Base-by-base conservation (phyloP, 2,888 invertebrate species). In the Danaus chrysippus region DNA sequence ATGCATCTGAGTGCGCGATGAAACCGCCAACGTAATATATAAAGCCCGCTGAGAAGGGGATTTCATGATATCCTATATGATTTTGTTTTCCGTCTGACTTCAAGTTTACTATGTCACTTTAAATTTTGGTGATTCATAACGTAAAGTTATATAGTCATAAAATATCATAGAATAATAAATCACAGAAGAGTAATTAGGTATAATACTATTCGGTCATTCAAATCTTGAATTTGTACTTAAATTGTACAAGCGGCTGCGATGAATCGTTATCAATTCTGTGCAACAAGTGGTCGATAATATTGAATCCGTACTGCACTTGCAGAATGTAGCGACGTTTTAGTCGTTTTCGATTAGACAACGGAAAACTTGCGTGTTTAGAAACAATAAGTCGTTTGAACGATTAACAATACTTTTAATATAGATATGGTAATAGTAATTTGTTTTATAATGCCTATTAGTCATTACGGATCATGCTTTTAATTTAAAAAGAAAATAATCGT, bases 241-340 rank as follows among this genome's bases (percentile, higher is more conserved):
- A 78, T 76, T 72, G 70, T 71, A 70, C 67, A 68, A 64, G 72
- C 74, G 72, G 72, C 71, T 77, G 63, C 70, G 81, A 83, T 83
- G 86, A 85, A 79, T 81, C 84, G 86, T 88, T 90, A 89, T 90
- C 89, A 90, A 90, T 88, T 78, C 82, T 76, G 75, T 69, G 90
- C 90, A 91, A 91, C 90, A 90, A 89, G 91, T 91, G 89, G 90
- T 72, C 84, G 77, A 89, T 91, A 89, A 90, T 88, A 90, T 84
- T 87, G 86, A 84, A 83, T 84, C 79, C 82, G 80, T 82, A 84
- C 63, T 68, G 61, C 71, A 70, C 72, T 72, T 73, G 71, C 71
- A 68, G 73, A 74, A 70, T 69, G 76, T 72, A 71, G 77, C 81
- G 49, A 49, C 17, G 17, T 15, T 49, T 49, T 49, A 10, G 10